A percentile compares a stretch with the other conserved stretches of the same genome.
phyloP scores from a whole-genome alignment of 2,797 vertebrate species.

The Euphonia xanthogaster region DNA sequence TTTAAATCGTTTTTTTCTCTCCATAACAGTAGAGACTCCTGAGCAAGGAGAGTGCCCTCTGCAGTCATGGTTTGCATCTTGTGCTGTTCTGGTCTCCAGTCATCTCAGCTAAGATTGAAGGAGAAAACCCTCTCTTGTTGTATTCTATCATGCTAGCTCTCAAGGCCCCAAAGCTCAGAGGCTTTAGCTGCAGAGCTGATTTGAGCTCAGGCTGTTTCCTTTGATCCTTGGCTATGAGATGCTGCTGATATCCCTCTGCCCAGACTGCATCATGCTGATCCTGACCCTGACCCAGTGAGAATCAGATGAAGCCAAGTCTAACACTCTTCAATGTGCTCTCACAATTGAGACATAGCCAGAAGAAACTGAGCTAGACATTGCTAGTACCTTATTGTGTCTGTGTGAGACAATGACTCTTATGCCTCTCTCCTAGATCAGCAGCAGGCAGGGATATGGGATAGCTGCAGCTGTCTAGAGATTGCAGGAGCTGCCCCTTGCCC shows the following conservation, averaged over 20 bases:
- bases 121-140: not conserved
- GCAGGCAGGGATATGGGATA: not conserved
- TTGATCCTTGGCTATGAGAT: not conserved
- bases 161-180: not conserved
- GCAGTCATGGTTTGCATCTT: not conserved
- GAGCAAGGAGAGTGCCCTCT: not conserved
- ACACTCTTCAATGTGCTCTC: not conserved
- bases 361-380: not conserved
- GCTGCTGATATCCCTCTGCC: not conserved
- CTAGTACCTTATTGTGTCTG: not conserved
- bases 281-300: fast-evolving
- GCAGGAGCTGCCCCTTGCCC: not conserved
- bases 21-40: not conserved
- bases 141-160: fast-evolving
- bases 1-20: not conserved
- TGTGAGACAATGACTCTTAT: not conserved
- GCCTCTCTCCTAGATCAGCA: not conserved
- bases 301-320: not conserved
- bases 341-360: not conserved
- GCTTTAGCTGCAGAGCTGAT: not conserved
- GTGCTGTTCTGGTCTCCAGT: not conserved
- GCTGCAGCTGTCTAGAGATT: not conserved
- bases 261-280: not conserved
- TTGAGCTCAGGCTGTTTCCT: not conserved
- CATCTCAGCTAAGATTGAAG: not conserved